Percentiles rank a stretch among this genome's conserved stretches.
Evolutionary conservation across 2,797 vertebrate genomes (phyloP).

Genomic region (Orestias chungarensis): DNA sequence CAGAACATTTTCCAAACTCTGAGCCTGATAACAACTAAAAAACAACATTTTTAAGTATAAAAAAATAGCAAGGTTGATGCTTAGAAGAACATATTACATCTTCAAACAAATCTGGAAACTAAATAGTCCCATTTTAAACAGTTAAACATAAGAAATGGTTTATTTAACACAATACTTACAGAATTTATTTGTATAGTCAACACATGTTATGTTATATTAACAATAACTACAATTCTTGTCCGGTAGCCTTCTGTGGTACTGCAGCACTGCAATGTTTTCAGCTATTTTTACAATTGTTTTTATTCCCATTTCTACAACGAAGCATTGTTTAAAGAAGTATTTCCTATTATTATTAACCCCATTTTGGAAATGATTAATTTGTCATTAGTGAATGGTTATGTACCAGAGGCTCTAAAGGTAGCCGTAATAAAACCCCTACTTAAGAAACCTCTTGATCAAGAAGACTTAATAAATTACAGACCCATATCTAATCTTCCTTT

Average conservation of each 20-base stretch:
- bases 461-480: no score
- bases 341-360: no score
- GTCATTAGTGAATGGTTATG: no score
- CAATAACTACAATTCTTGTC: constrained; percentile 23
- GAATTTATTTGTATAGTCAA: constrained; percentile 66
- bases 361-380: no score
- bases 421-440: no score
- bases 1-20: background rate
- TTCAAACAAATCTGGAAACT: background rate
- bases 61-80: background rate
- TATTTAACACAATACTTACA: constrained; percentile 70
- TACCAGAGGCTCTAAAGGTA: no score
- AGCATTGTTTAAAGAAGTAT: no score
- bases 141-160: constrained; percentile 33
- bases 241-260: constrained; percentile 43
- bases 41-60: background rate
- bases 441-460: no score
- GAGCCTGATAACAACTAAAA: background rate
- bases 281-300: constrained; percentile 19
- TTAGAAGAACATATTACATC: background rate
- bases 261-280: constrained; percentile 19
- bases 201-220: constrained; percentile 58
- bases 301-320: background rate
- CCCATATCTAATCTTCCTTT: no score
- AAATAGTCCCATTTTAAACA: background rate